Base-by-base conservation (phyloP, 2,797 vertebrate genomes). In the Aselliscus stoliczkanus region DNA sequence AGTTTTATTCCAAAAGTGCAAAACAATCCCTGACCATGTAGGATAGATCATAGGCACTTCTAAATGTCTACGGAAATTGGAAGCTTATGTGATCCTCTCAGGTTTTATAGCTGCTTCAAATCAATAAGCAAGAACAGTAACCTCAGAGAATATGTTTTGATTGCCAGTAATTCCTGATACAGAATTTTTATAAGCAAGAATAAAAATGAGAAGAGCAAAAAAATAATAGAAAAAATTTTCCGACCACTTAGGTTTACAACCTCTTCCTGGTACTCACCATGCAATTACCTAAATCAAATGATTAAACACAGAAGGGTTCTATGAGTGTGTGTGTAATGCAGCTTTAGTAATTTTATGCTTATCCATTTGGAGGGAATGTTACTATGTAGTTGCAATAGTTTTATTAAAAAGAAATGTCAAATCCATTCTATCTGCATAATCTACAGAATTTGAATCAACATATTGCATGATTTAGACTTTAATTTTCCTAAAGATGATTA, bases 81-180 rank as follows among this genome's bases (percentile, higher is more conserved):
- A 96, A 93, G 86, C 58, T 64, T 88, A 77, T 76, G 92, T 95
- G 88, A 79, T 3, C 50, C 17, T 50, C n/a, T 87, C 65, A 65
- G 52, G 50, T 93, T 96, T 96, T 87, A 87, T 31, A 91, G 79
- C 60, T 90, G 65, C 79, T 96, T 92, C 79, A 77, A 69, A 94
- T 80, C 11, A 44, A 50, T 94, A 75, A 95, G 42, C 58, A 92
- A 72, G 21, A 25, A 86, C 31, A 83, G 37, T 65, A 23, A 76
- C 67, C 64, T 95, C 42, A 94, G 91, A 96, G 70, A 70, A 72
- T 34, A 23, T 92, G 56, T 80, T 95, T 86, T 75, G 89, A 90
- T 88, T 92, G 47, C 23, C 44, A 93, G 60, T 62, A 65, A 96
- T 72, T 93, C 81, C 89, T 90, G 18, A 34, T 75, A 69, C 14